Evolutionary conservation across 2,888 invertebrate species (phyloP).

Genomic region (Globia sparganii): DNA sequence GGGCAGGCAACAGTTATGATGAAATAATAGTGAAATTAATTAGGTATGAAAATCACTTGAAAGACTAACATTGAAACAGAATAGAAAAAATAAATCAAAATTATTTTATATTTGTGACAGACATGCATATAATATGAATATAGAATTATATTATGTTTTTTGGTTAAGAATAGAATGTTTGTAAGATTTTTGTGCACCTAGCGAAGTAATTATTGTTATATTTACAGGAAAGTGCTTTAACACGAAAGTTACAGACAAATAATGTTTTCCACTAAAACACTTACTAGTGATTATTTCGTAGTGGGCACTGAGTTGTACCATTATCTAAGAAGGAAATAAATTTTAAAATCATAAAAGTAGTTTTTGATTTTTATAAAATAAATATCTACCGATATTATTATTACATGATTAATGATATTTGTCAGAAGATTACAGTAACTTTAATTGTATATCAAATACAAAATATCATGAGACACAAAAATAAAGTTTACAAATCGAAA

Average conservation of each 20-base stretch:
- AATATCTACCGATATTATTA: background rate
- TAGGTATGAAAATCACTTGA: background rate
- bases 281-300: constrained; percentile 21
- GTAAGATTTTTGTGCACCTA: constrained; percentile 50
- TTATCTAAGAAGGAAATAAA: constrained; percentile 3
- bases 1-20: background rate
- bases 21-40: background rate
- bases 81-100: background rate
- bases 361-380: background rate
- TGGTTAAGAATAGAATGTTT: constrained; percentile 1
- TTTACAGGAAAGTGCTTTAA: constrained; percentile 60
- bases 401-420: background rate
- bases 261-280: constrained; percentile 28
- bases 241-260: constrained; percentile 29
- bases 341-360: background rate
- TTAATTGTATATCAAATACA: background rate
- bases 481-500: background rate
- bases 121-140: background rate
- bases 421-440: background rate
- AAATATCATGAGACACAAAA: background rate
- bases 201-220: constrained; percentile 51
- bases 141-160: background rate
- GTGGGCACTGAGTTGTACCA: constrained; percentile 5
- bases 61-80: background rate
- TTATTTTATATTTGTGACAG: background rate